Evolutionary conservation across 2,113 vertebrate genomes (phyloP), one percentile per base, ranked within the genome.

Genomic region (Microcebus griseorufus): DNA sequence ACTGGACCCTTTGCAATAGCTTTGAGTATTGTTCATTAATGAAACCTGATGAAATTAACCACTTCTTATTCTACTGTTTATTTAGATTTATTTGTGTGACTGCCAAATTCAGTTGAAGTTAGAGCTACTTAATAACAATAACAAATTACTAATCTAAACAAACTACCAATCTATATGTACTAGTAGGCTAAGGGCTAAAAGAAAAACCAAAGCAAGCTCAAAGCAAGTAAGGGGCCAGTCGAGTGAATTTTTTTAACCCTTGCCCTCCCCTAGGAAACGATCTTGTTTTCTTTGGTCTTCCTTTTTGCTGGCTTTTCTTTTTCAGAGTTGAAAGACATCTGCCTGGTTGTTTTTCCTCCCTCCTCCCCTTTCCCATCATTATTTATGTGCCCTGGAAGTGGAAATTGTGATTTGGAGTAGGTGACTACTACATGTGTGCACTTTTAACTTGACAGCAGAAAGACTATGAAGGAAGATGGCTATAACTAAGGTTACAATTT

Each of bases 101-200:
- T 96, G 58, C 27, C 73, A 93, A 95, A 75, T 48, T 60, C 87
- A 96, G 23, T 27, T 75, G 62, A 87, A 95, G 53, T 87, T 72
- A 80, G 32, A 94, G 25, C 62, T 94, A 64, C 75, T 96, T 89
- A 96, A 70, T 72, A 94, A 53, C 25, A 94, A 39, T 96, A 87
- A 91, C 10, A 82, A 62, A 90, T 94, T 94, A 70, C 80, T 89
- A 83, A 94, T 65, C 48, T 90, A 72, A 70, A 81, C 9, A 75
- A 91, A 82, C 58, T 62, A 83, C 53, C 94, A 90, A 90, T 45
- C 32, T 79, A 11, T 80, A 64, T 64, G 62, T 12, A 11, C 39
- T 79, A 48, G 4, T 83, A 85, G 76, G n/a, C 87, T 58, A 64
- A 87, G 34, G 39, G 37, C 79, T 64, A 39, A 64, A 75, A 86